These are phyloP conservation scores for Steromphala cineraria DNA, from an alignment of 2,888 invertebrate genomes.

Conservation along the genomic window DNA sequence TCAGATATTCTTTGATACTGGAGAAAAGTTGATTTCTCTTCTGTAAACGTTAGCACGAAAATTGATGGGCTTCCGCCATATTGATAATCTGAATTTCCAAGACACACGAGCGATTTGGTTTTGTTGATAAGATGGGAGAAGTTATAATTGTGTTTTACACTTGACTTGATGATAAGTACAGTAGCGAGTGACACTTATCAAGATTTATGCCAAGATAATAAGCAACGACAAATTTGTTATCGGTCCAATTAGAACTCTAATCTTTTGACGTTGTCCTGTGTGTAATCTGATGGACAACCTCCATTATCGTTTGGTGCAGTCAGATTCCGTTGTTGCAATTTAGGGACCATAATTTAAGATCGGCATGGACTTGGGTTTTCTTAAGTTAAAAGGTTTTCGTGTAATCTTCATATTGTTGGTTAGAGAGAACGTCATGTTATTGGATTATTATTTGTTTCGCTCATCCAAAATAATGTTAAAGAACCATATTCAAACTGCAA, in stretches of 20 bases:
- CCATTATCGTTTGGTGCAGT: too few species aligned
- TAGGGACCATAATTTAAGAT: too few species aligned
- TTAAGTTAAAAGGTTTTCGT: too few species aligned
- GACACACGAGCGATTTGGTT: not conserved
- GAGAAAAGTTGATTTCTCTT: not conserved
- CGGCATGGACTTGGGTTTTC: too few species aligned
- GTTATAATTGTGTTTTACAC: not conserved
- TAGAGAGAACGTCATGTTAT: too few species aligned
- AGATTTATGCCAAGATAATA: not conserved
- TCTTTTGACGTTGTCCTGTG: too few species aligned
- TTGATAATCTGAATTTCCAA: not conserved
- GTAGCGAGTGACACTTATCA: not conserved
- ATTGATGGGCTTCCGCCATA: conserved; percentile 1
- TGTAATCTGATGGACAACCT: too few species aligned
- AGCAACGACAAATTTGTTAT: not conserved
- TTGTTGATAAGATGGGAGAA: not conserved
- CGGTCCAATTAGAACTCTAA: not conserved
- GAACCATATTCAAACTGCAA: too few species aligned
- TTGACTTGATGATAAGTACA: not conserved
- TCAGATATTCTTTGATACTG: not conserved
- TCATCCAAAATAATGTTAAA: too few species aligned
- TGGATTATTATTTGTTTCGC: too few species aligned
- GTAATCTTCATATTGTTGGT: too few species aligned
- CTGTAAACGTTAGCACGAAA: not conserved
- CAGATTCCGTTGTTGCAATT: too few species aligned